These are phyloP conservation scores for Falco columbarius DNA, from an alignment of 2,797 vertebrate genomes.

Conservation along the genomic window DNA sequence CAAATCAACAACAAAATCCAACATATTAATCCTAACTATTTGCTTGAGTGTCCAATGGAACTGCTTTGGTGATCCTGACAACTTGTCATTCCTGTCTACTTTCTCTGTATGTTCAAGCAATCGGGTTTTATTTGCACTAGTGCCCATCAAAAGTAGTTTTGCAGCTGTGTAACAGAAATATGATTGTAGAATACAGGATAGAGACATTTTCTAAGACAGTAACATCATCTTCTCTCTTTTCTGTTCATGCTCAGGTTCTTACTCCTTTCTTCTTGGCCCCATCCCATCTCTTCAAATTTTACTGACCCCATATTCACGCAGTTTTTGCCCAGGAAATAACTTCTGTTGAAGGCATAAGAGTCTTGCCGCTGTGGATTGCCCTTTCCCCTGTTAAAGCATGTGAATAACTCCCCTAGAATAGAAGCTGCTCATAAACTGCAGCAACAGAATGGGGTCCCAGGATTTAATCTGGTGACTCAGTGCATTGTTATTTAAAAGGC, in stretches of 20 bases:
- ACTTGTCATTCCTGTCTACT: not conserved
- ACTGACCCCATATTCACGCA: not conserved
- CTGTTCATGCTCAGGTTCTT: not conserved
- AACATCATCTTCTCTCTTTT: not conserved
- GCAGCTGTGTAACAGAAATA: not conserved
- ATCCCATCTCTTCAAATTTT: not conserved
- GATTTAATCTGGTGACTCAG: conserved; percentile 23
- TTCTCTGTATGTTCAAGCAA: not conserved
- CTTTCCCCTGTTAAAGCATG: not conserved
- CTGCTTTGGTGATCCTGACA: not conserved
- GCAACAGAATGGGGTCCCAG: not conserved
- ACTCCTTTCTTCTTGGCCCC: not conserved
- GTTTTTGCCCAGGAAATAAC: conserved; percentile 35
- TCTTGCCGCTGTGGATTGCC: not conserved
- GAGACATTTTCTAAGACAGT: not conserved
- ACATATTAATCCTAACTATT: not conserved
- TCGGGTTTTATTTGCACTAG: not conserved
- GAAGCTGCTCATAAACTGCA: not conserved
- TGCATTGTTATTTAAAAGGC: conserved; percentile 26
- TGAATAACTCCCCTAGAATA: not conserved
- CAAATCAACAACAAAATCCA: not conserved
- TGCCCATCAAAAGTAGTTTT: not conserved
- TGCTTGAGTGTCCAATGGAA: not conserved
- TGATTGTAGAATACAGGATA: not conserved
- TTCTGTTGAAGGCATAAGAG: not conserved